Evolutionary conservation across 2,113 vertebrate genomes (phyloP), one percentile per base, ranked within the genome.

Genomic region (Philantomba maxwellii): DNA sequence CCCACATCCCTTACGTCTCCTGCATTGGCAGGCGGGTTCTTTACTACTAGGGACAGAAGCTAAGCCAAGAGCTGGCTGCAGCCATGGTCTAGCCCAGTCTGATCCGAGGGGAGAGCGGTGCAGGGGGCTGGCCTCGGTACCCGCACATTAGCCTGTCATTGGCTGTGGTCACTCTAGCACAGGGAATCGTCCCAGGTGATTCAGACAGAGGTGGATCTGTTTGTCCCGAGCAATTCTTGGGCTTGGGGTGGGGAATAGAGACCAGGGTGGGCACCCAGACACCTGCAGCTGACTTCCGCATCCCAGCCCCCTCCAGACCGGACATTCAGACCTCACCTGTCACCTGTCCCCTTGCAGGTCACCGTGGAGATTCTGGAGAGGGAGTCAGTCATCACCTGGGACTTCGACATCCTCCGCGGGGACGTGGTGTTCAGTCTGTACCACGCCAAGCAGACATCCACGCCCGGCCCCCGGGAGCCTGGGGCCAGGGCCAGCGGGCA

Each of bases 361-460:
- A 93, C 98, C 0, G 97, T 99, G 82, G 99, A 99, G 93, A 99
- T 99, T 91, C 97, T 98, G 94, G 99, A 99, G 94, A 98, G 98
- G 7, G 99, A 99, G 55, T 99, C 99, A 0, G 99, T 99, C 75
- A 99, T 99, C 98, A 99, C 99, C 43, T 99, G 99, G 99, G 99
- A 99, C 98, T 99, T 99, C 0, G 99, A 99, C 96, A 99, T 99
- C 92, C 98, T 99, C 53, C 98, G 98, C 11, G 99, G 99, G 39
- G 99, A 99, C 0, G 98, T 99, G 95, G 97, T 99, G 57, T 99
- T 99, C 96, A 99, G 99, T 96, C 98, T 99, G 94, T 99, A 99
- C 57, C 99, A 99, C 49, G 98, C 98, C 90, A 99, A 99, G 96
- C 97, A 98, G 87, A 97, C 98, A 8, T 98, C 98, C 33, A 95